These are phyloP conservation scores for Atractosteus spatula DNA, from an alignment of 2,113 vertebrate species.

Conservation along the genomic window DNA sequence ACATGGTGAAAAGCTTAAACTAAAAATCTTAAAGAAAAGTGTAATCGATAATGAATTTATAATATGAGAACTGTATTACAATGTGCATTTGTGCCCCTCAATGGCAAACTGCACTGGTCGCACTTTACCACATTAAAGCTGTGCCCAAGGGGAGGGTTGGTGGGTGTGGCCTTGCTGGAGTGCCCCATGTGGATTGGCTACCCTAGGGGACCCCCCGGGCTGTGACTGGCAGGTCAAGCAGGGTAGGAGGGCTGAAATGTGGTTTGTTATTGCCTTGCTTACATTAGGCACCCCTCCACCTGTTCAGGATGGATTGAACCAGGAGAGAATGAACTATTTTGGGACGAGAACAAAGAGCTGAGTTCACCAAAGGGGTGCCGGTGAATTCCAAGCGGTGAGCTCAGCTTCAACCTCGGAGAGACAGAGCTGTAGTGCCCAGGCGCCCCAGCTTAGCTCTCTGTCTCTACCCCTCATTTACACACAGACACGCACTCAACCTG, in stretches of 20 bases:
- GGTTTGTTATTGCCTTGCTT: background rate
- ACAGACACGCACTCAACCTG: background rate
- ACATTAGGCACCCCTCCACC: background rate
- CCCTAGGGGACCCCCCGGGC: background rate
- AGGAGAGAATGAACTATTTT: slow-evolving; percentile 4
- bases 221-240: background rate
- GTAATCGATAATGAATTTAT: too few species aligned
- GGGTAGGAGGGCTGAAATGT: background rate
- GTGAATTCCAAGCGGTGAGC: background rate
- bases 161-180: background rate
- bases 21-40: too few species aligned
- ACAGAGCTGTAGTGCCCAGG: background rate
- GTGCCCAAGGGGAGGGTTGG: too few species aligned
- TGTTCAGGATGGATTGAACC: background rate
- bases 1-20: too few species aligned
- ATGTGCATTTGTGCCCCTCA: background rate
- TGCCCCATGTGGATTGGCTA: background rate
- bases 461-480: background rate
- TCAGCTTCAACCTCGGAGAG: background rate
- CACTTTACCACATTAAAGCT: too few species aligned
- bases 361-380: background rate
- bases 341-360: background rate
- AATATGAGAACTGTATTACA: background rate
- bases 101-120: too few species aligned
- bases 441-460: background rate